Percentiles rank a stretch among this genome's conserved stretches.
Evolutionary conservation across 2,797 vertebrate genomes (phyloP).

Genomic region (Thaleichthys pacificus): DNA sequence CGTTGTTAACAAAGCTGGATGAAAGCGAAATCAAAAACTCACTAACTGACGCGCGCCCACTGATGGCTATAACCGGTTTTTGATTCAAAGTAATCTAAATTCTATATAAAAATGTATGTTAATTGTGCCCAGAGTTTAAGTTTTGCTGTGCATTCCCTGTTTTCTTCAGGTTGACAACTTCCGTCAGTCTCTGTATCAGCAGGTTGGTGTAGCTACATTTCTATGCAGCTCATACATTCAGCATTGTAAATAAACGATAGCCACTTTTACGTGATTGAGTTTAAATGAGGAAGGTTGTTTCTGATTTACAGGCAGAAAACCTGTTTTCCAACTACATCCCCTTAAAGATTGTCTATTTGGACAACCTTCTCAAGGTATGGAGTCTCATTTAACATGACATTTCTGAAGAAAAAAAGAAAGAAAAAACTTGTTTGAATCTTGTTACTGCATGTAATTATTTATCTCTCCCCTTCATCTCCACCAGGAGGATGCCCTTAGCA

Average conservation of each 20-base stretch:
- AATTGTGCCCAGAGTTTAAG: background rate
- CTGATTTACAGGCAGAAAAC: slow-evolving; percentile 73
- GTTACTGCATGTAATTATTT: background rate
- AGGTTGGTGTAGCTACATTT: slow-evolving; percentile 58
- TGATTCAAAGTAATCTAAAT: background rate
- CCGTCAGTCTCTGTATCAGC: slow-evolving; percentile 55
- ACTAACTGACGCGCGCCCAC: background rate
- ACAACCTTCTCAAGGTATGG: slow-evolving; percentile 77
- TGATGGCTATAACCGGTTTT: background rate
- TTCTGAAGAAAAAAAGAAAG: background rate
- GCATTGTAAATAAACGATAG: background rate
- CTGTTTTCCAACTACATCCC: slow-evolving; percentile 81
- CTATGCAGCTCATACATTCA: background rate
- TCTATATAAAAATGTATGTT: background rate
- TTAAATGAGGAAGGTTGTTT: background rate
- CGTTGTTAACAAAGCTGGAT: background rate
- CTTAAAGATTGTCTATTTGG: slow-evolving; percentile 79
- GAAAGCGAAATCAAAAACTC: slow-evolving; percentile 3
- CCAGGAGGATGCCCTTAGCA: slow-evolving; percentile 77
- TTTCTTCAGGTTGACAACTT: slow-evolving; percentile 67
- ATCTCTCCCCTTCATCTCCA: background rate
- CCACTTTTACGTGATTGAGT: background rate
- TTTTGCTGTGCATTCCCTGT: background rate
- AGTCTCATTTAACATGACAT: background rate
- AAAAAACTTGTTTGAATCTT: too few relatives aligned